Percentiles rank a stretch among this genome's conserved stretches.
These are phyloP conservation scores for Aelia acuminata DNA, from an alignment of 2,888 invertebrate genomes.

Conservation along the genomic window DNA sequence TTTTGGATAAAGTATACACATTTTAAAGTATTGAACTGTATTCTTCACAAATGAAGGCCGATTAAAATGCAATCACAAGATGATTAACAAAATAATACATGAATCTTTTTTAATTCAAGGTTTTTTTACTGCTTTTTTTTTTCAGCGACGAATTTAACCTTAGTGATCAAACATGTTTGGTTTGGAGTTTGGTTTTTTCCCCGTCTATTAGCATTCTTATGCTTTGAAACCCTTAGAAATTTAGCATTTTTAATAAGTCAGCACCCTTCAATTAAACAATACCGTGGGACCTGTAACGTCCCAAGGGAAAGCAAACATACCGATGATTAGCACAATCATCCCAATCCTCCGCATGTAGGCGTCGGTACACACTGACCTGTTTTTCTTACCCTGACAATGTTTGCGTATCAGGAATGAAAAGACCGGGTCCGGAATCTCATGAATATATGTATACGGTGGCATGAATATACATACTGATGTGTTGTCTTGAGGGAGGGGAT, in stretches of 20 bases:
- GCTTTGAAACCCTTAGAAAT: background rate
- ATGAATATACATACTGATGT: conserved; percentile 45
- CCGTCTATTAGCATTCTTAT: background rate
- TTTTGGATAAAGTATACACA: too few relatives aligned
- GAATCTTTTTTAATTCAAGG: too few relatives aligned
- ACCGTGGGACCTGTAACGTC: accelerated
- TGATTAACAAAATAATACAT: too few relatives aligned
- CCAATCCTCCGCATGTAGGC: background rate
- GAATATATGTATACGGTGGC: conserved; percentile 42
- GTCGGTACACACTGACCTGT: conserved; percentile 18
- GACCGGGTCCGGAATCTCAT: background rate
- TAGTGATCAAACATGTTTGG: background rate
- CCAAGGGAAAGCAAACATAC: background rate
- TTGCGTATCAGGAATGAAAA: conserved; percentile 41
- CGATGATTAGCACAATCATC: conserved; percentile 12
- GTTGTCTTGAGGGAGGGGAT: conserved; percentile 19
- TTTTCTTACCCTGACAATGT: conserved; percentile 44
- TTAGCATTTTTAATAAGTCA: background rate
- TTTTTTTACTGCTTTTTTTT: too few relatives aligned
- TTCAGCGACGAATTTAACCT: too few relatives aligned
- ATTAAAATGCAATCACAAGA: too few relatives aligned
- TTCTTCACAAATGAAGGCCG: too few relatives aligned
- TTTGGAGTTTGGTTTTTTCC: background rate
- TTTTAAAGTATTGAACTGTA: too few relatives aligned
- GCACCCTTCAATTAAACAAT: background rate